A percentile compares a stretch with the other conserved stretches of the same genome.
These are phyloP conservation scores for Leptobrachium leishanense DNA, from an alignment of 2,113 vertebrate genomes.

Conservation along the genomic window DNA sequence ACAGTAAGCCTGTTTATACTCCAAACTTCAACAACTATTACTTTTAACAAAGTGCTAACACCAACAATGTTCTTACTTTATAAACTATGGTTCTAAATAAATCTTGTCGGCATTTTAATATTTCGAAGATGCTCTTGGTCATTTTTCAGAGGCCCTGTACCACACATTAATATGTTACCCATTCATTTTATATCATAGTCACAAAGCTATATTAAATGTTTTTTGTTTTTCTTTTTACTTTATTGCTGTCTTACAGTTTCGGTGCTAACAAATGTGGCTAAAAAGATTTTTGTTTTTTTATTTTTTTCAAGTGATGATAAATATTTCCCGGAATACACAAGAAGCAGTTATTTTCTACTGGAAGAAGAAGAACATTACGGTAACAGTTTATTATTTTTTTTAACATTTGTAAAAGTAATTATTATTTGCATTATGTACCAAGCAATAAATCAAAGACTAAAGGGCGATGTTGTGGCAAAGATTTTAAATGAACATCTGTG, in stretches of 20 bases:
- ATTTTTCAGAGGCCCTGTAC: slow-evolving; percentile 38
- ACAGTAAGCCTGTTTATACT: slow-evolving; percentile 1
- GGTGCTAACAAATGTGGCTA: slow-evolving; percentile 18
- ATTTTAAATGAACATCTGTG: not conserved
- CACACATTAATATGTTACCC: slow-evolving; percentile 41
- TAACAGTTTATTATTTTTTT: slow-evolving; percentile 24
- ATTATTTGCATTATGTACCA: slow-evolving; percentile 21
- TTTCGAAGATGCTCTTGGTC: slow-evolving; percentile 29
- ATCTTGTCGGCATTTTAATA: slow-evolving; percentile 44
- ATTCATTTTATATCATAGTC: slow-evolving; percentile 20
- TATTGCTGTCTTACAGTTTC: slow-evolving; percentile 12
- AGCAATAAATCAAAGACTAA: slow-evolving; percentile 27
- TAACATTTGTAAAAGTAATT: slow-evolving; percentile 32
- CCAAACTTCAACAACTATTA: slow-evolving; percentile 22
- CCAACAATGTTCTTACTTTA: slow-evolving; percentile 31
- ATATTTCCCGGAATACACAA: slow-evolving; percentile 45
- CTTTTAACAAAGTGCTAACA: slow-evolving; percentile 30
- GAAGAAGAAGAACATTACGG: slow-evolving; percentile 36
- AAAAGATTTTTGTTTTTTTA: slow-evolving; percentile 21
- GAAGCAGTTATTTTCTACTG: slow-evolving; percentile 26
- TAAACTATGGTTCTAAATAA: slow-evolving; percentile 34
- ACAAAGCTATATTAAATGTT: slow-evolving; percentile 9
- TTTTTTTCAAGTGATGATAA: slow-evolving; percentile 35
- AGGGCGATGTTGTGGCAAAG: not conserved
- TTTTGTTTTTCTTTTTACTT: slow-evolving; percentile 8